These are phyloP conservation scores for Drosophila tanythrix DNA, from an alignment of 2,888 invertebrate genomes.

Conservation along the genomic window DNA sequence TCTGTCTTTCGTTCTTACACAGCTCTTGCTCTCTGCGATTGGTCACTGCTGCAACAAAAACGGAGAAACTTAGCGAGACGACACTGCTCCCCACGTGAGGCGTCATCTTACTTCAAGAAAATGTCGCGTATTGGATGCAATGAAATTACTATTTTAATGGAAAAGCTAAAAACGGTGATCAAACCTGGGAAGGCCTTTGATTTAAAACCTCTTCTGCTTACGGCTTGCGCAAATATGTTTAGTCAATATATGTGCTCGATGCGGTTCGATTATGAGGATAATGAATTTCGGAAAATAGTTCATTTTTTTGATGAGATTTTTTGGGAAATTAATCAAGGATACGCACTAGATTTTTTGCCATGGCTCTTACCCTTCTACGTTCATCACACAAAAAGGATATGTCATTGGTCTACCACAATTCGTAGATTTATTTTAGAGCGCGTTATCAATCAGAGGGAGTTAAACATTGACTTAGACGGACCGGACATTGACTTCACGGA, in stretches of 20 bases:
- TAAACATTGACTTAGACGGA: constrained; percentile 86
- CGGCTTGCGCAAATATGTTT: constrained; percentile 93
- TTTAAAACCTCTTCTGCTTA: constrained; percentile 90
- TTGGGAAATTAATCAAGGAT: constrained; percentile 96
- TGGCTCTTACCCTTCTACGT: constrained; percentile 91
- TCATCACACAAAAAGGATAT: constrained; percentile 88
- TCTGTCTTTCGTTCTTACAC: constrained; percentile 79
- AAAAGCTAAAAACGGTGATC: constrained; percentile 86
- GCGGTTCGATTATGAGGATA: constrained; percentile 89
- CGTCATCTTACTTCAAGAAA: constrained; percentile 89
- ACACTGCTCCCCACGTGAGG: constrained; percentile 92
- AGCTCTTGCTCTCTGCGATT: constrained; percentile 95
- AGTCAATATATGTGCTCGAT: constrained; percentile 94
- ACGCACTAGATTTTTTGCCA: constrained; percentile 94
- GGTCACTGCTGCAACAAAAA: constrained; percentile 92
- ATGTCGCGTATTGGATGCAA: constrained; percentile 90
- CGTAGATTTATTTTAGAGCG: constrained; percentile 90
- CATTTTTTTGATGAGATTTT: constrained; percentile 93
- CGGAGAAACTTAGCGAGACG: constrained; percentile 91
- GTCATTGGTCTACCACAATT: constrained; percentile 89
- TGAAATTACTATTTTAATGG: constrained; percentile 88
- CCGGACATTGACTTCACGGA: constrained; percentile 92
- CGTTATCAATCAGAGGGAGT: constrained; percentile 87
- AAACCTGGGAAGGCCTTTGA: constrained; percentile 85
- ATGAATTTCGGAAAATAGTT: constrained; percentile 89